Conservation (phyloP, 2,797 vertebrate genomes). For the Muraenolepis orangiensis region DNA sequence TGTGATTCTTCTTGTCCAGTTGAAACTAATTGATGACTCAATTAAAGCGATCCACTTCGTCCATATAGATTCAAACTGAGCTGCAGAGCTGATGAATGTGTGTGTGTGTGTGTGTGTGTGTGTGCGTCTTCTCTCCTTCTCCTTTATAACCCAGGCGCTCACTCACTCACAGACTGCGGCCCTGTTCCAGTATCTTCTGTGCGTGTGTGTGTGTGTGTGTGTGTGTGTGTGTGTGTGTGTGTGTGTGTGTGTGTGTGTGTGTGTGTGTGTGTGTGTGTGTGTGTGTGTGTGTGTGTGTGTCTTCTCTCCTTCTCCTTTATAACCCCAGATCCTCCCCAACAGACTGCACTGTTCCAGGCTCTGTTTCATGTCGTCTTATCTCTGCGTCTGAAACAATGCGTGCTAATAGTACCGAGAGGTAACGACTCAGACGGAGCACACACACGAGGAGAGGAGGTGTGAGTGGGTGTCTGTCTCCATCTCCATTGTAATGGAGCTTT, state of each 20-base stretch:
- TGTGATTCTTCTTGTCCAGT: not conserved
- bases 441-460: not conserved
- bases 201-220: too few species aligned
- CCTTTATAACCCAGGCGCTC: conserved; percentile 38
- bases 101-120: too few species aligned
- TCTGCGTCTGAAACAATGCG: conserved; percentile 6
- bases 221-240: too few species aligned
- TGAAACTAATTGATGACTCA: not conserved
- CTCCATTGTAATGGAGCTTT: not conserved
- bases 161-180: too few species aligned
- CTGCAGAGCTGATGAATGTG: not conserved
- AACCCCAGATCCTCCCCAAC: conserved; percentile 7
- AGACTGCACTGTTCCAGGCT: conserved; percentile 14
- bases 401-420: not conserved
- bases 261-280: too few species aligned
- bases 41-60: not conserved
- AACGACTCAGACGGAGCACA: not conserved
- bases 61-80: not conserved
- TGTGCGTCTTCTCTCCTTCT: not conserved
- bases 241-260: too few species aligned
- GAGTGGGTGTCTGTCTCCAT: not conserved
- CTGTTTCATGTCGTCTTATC: conserved; percentile 37
- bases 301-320: conserved; percentile 11
- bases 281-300: too few species aligned
- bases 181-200: too few species aligned